Evolutionary conservation across 2,888 invertebrate genomes (phyloP), one percentile per base, ranked within the genome.

Genomic region (Formica aserva): DNA sequence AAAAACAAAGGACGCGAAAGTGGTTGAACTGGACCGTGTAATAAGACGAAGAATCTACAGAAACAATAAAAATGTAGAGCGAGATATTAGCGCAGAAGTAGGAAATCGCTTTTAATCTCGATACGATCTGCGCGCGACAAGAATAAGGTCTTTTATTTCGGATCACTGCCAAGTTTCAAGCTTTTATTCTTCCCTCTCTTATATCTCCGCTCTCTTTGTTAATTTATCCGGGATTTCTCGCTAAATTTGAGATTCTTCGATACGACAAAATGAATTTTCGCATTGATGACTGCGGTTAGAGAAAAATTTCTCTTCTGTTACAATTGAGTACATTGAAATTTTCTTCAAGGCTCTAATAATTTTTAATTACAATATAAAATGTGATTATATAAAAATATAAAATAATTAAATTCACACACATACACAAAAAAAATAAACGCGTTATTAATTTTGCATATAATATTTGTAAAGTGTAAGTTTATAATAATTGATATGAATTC

Each of bases 1-100:
- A 55, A 67, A 55, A 38, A 77, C 65, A 67, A 77, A 77, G 52
- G n/a, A 55, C 8, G 76, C 52, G 77, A 77, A 77, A 77, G 38
- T 77, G 38, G 55, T 26, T 29, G 67, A 77, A 77, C 67, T 77
- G 67, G 35, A 67, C 77, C 55, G 52, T 77, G 26, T 38, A 67
- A 55, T 29, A 55, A 67, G 26, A 67, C 1, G 26, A 13, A 55
- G 35, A 13, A 66, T 66, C 45, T 38, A 35, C 11, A 13, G 18
- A n/a, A 52, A n/a, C 38, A n/a, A 77, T 18, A 55, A 77, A 67
- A 48, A 26, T n/a, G 18, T 4, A 6, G 15, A n/a, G 9, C 15
- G 67, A 77, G 55, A 55, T 48, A 1, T 18, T 13, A 32, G 65
- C 13, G 9, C 9, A 29, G 18, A 76, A 66, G 35, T 15, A 26